Evolutionary conservation across 2,113 vertebrate genomes (phyloP).

Genomic region (Microcebus tavaratra): DNA sequence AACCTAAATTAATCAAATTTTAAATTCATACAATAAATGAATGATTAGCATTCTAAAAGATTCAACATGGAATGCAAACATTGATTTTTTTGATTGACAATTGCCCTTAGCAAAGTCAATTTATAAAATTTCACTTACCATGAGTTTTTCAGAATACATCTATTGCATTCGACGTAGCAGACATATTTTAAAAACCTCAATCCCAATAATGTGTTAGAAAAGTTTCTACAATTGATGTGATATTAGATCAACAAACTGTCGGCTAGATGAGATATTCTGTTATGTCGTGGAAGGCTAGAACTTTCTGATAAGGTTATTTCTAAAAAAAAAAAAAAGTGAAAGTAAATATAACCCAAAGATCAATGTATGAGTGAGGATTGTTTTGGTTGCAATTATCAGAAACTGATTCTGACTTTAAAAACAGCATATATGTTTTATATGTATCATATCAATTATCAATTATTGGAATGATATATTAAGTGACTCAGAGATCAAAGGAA

Average conservation of each 20-base stretch:
- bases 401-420: not conserved
- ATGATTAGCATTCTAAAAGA: not conserved
- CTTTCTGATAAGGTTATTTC: not conserved
- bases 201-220: not conserved
- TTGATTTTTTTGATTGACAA: not conserved
- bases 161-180: not conserved
- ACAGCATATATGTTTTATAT: not conserved
- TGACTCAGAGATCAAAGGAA: not conserved
- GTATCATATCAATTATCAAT: no score
- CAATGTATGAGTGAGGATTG: not conserved
- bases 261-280: not conserved
- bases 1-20: not conserved
- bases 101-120: not conserved
- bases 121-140: constrained; percentile 11
- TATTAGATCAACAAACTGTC: not conserved
- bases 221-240: not conserved
- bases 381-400: not conserved
- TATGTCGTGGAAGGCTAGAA: not conserved
- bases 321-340: not conserved
- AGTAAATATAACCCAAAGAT: not conserved
- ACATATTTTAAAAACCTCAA: not conserved
- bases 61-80: not conserved
- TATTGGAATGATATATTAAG: not conserved
- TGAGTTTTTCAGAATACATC: not conserved
- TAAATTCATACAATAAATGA: not conserved